Evolutionary conservation across 2,797 vertebrate genomes (phyloP), one percentile per base, ranked within the genome.

Genomic region (Chaetodon trifasciatus): DNA sequence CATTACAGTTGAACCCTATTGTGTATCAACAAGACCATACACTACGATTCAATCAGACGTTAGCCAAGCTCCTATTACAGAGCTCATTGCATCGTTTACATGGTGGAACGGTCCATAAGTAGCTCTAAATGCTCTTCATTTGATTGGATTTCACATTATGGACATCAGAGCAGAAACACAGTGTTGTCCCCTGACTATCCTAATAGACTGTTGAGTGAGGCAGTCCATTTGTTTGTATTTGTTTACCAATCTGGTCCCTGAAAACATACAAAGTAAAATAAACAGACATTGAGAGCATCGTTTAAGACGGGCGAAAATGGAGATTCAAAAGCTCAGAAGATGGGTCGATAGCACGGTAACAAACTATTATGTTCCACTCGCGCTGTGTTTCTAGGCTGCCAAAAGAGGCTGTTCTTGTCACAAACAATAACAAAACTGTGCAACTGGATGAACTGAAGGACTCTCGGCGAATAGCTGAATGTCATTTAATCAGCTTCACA

Each of bases 141-240:
- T 94, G 93, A 95, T 95, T 96, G 92, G 93, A 95, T 95, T 95
- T 95, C 87, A 93, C 94, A 96, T 96, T 94, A 96, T 87, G 89
- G 93, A 94, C 95, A 95, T 96, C 93, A 83, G 91, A 87, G 93
- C 87, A 95, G 93, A 92, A 92, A 95, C 82, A 92, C 93, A 95
- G 88, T 84, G 90, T 88, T 92, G 91, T 94, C 93, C 93, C 91
- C 73, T 79, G 91, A 91, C 92, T 92, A 78, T 81, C 84, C 87
- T 95, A 96, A 96, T 96, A 94, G 90, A 94, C 93, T 94, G 93
- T 91, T 93, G 92, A 93, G 91, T 92, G 90, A 92, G 78, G 81
- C 83, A 92, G 92, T 93, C 92, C 91, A 92, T 95, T 94, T 93
- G 86, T 93, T 94, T 93, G 90, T 91, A 93, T 93, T 93, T 92